A percentile compares a stretch with the other conserved stretches of the same genome.
Conservation (phyloP, 2,797 vertebrate genomes). For the Phrynocephalus guinanensis region DNA sequence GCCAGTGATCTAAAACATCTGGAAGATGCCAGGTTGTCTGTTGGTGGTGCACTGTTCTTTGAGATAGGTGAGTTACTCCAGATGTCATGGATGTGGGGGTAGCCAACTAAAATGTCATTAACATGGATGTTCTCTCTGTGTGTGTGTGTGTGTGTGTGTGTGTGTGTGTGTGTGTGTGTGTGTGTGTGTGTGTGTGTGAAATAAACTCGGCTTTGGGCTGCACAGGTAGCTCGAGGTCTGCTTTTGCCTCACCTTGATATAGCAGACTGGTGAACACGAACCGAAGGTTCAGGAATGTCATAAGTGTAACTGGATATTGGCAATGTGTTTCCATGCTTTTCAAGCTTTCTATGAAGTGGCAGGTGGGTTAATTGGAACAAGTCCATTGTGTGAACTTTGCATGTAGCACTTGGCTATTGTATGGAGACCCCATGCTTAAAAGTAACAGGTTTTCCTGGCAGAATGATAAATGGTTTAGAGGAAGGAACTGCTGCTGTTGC, state of each 20-base stretch:
- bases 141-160: too few species aligned
- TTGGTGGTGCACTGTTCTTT: not conserved
- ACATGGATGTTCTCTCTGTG: too few species aligned
- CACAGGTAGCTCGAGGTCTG: too few species aligned
- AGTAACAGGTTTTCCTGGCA: not conserved
- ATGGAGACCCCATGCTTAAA: not conserved
- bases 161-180: too few species aligned
- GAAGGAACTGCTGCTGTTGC: not conserved
- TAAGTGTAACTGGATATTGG: too few species aligned
- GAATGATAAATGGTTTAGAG: not conserved
- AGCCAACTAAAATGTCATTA: too few species aligned
- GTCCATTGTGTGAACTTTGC: not conserved
- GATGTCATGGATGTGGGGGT: not conserved
- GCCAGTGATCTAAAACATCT: not conserved
- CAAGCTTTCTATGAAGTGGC: not conserved
- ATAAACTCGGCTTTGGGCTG: too few species aligned
- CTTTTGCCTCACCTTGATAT: too few species aligned
- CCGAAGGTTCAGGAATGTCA: not conserved
- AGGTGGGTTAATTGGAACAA: not conserved
- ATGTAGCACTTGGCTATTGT: not conserved
- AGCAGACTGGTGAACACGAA: too few species aligned
- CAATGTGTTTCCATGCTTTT: not conserved
- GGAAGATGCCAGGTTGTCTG: not conserved
- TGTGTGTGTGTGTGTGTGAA: too few species aligned
- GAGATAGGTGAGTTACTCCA: not conserved